Base-by-base conservation (phyloP, 1,140 invertebrate genomes). In the Euura saliciscinereae region DNA sequence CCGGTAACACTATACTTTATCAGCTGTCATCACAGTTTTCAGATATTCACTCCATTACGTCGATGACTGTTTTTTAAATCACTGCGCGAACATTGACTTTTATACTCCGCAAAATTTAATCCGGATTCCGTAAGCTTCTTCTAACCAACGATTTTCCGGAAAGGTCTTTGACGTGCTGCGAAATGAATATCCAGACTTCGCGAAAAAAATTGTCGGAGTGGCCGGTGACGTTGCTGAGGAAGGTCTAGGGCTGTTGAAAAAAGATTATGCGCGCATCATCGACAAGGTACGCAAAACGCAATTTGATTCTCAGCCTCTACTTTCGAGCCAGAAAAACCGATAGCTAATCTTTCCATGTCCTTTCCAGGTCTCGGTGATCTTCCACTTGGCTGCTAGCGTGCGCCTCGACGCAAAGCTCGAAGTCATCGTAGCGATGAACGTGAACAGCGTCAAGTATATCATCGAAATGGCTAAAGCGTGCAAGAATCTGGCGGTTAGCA, bases 331-430 rank as follows among this genome's bases (percentile, higher is more conserved):
- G 10, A 6, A 59, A 59, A 59, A 59, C 2, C 51, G 5, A 3
- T n/a, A 6, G 42, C 84, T 28, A 28, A 28, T 28, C 28, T 28
- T 28, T 28, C 1, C 28, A 28, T 28, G 28, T 28, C 51, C 13
- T n/a, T 59, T 78, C 81, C 4, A 78, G 71, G 89, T 93, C 7
- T 87, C 89, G 13, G 85, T 94, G 46, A 91, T 94, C 2, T 92
- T 93, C 81, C 92, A 93, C 79, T 90, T 89, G 4, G 92, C 93
- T 2, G 93, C 92, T 3, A 93, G 92, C 43, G 79, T 94, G 7
- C 90, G 90, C 73, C 94, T 93, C 83, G 90, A 93, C 80, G 92
- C 93, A 81, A 86, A 88, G 28, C 81, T 93, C 11, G 89, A 89
- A 84, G 66, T 45, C 11, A 75, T 81, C 11, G 73, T 79, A 6